These are phyloP conservation scores for Rhopalosiphum padi DNA, from an alignment of 1,140 invertebrate species.

Conservation along the genomic window DNA sequence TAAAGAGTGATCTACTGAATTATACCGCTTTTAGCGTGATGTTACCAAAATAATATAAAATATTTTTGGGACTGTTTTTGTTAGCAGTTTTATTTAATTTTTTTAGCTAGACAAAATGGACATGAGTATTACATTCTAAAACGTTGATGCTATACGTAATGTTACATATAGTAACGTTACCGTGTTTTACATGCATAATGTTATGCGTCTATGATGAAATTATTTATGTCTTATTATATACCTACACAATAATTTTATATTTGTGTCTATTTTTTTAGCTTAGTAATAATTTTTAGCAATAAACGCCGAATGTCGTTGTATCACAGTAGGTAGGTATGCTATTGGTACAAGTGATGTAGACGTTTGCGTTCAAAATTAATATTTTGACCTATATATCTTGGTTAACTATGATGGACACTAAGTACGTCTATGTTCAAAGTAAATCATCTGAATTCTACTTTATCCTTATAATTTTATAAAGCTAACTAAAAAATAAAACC, in stretches of 20 bases:
- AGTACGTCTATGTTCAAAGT: accelerated
- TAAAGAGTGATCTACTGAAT: neutral
- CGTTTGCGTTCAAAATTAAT: neutral
- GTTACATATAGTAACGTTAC: neutral
- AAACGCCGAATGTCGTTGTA: neutral
- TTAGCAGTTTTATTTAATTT: neutral
- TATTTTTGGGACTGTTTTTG: neutral
- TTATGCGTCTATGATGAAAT: neutral
- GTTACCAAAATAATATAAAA: neutral
- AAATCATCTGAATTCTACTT: neutral
- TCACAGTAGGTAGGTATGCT: neutral
- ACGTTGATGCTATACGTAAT: neutral
- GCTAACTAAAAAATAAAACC: neutral
- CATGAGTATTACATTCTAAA: neutral
- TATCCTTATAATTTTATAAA: neutral
- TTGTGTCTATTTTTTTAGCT: neutral
- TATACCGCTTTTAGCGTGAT: neutral
- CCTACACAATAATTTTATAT: neutral
- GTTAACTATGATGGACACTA: neutral
- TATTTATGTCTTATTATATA: neutral
- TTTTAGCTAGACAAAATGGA: neutral
- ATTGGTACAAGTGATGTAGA: neutral
- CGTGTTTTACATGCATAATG: neutral
- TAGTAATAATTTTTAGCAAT: neutral
- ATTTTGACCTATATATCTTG: neutral